phyloP scores from a whole-genome alignment of 2,113 vertebrate species.

The Malurus elegans region DNA sequence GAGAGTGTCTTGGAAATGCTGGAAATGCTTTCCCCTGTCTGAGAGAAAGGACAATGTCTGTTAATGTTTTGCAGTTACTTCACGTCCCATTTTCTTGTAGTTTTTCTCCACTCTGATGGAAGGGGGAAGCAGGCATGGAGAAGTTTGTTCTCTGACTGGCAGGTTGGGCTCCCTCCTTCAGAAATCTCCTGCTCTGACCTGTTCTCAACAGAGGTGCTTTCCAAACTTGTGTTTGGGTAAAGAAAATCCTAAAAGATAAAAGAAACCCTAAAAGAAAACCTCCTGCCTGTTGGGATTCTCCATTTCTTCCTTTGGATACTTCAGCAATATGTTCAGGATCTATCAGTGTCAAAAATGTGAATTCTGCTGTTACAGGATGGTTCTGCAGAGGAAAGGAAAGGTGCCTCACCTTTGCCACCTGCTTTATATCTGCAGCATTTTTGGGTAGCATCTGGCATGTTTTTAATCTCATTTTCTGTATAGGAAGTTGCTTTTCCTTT shows the following conservation, averaged over 20 bases:
- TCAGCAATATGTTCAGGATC: background rate
- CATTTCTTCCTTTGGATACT: background rate
- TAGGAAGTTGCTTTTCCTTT: background rate
- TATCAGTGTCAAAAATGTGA: background rate
- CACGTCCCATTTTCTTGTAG: background rate
- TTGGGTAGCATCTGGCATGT: background rate
- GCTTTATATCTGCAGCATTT: background rate
- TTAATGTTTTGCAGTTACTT: background rate
- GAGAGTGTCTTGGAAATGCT: background rate
- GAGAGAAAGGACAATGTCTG: background rate
- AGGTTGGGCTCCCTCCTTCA: background rate
- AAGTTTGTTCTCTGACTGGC: background rate
- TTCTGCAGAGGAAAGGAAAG: background rate
- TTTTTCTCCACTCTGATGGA: background rate
- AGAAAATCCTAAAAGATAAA: background rate
- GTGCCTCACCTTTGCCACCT: conserved; percentile 2
- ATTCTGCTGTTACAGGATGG: background rate
- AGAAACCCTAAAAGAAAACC: background rate
- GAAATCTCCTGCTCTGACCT: background rate
- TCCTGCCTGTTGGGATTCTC: background rate
- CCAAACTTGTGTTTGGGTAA: background rate
- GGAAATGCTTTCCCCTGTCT: background rate
- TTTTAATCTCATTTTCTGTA: background rate
- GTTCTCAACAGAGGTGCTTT: background rate
- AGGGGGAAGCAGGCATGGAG: background rate